Evolutionary conservation across 2,113 vertebrate genomes (phyloP), one percentile per base, ranked within the genome.

Genomic region (Rana temporaria): DNA sequence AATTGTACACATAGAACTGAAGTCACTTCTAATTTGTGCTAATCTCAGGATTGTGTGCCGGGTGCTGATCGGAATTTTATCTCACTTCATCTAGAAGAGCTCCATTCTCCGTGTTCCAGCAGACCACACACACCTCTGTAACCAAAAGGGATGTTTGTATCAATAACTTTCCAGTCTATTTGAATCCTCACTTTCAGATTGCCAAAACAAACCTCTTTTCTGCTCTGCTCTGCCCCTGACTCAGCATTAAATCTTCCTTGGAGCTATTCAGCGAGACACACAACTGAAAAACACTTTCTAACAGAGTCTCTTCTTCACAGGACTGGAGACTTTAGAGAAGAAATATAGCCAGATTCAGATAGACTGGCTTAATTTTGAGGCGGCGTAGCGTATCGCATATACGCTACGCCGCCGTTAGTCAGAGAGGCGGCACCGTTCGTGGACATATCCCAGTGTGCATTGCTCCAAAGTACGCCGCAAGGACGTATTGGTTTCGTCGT

Each of bases 61-160:
- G 52, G 48, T 53, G 48, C 52, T 48, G 42, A 48, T 48, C 12
- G 26, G 69, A 30, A 72, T 30, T 55, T 30, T 30, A 52, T 56
- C 70, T 72, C 52, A 30, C 70, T 18, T 12, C n/a, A 72, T 72
- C 52, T n/a, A 57, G 52, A 32, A 72, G 52, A 57, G 55, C 52
- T 19, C 8, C 53, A 16, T 72, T 30, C 24, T 55, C 24, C 0
- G 11, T 56, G 24, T 26, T 56, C 76, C 38, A n/a, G 22, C 12
- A 78, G 76, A 79, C 64, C 77, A 79, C 64, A 79, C 77, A 78
- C 76, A 56, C 56, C 52, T 38, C 24, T 34, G 24, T 16, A 55
- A 38, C 64, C 18, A 48, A 4, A 20, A 22, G 77, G 77, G 77
- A 68, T 79, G 77, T 79, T 57, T 68, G 65, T 79, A 79, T 79